A percentile compares a stretch with the other conserved stretches of the same genome.
phyloP scores from a whole-genome alignment of 2,113 vertebrate species.

The Spea bombifrons region DNA sequence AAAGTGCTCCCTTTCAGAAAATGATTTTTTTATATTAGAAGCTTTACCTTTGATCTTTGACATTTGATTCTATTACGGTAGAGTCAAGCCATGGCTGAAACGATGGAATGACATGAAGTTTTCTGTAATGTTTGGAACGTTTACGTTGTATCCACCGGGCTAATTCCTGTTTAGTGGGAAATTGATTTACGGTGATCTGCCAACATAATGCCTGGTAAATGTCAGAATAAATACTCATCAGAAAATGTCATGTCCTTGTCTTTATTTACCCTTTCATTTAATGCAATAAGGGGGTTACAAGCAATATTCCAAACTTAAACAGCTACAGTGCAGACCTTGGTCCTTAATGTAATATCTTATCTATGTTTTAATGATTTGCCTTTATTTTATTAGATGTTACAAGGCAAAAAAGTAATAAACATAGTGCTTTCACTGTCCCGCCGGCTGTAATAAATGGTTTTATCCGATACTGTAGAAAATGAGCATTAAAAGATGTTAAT shows the following conservation, averaged over 20 bases:
- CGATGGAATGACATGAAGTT: constrained; percentile 6
- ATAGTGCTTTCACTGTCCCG: no score
- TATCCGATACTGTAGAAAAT: no score
- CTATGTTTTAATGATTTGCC: no score
- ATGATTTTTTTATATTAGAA: constrained; percentile 40
- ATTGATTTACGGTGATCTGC: constrained; percentile 13
- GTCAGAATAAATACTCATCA: constrained; percentile 3
- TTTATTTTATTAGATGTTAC: no score
- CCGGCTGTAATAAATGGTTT: no score
- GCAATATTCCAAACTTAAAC: not conserved
- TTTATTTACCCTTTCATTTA: not conserved
- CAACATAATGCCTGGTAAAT: constrained; percentile 11
- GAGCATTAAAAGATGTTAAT: no score
- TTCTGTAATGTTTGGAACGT: constrained; percentile 35
- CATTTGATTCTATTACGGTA: constrained; percentile 40
- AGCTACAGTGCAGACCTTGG: no score
- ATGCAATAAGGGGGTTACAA: not conserved
- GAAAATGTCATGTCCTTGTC: not conserved
- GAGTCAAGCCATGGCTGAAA: constrained; percentile 4
- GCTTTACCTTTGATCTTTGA: constrained; percentile 27
- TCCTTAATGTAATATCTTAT: no score
- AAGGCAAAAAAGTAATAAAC: no score
- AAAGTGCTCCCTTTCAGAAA: constrained; percentile 30
- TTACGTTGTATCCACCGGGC: constrained; percentile 14
- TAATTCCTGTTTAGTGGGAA: constrained; percentile 7